phyloP scores from a whole-genome alignment of 2,888 invertebrate species.

The Caenorhabditis uteleia region DNA sequence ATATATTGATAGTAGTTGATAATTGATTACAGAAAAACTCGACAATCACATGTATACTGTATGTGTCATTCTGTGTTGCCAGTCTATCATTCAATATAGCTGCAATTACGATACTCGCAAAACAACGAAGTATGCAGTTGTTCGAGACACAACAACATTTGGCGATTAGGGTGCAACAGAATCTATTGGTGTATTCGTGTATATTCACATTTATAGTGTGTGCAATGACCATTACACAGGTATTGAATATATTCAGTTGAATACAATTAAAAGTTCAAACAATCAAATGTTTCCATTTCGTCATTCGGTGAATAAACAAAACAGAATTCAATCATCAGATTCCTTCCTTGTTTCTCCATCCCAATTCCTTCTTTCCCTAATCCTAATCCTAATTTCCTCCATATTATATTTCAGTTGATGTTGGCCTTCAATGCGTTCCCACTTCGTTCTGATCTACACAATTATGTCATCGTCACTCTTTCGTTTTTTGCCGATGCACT shows the following conservation, averaged over 20 bases:
- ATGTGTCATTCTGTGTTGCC: slow-evolving; percentile 27
- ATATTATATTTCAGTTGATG: slow-evolving; percentile 35
- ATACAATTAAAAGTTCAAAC: slow-evolving; percentile 1
- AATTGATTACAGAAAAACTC: slow-evolving; percentile 39
- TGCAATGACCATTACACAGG: slow-evolving; percentile 45
- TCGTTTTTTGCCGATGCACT: slow-evolving; percentile 41
- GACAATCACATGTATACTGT: slow-evolving; percentile 34
- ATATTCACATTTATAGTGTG: slow-evolving; percentile 37
- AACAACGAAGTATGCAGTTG: slow-evolving; percentile 35
- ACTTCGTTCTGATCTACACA: slow-evolving; percentile 23
- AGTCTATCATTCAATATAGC: slow-evolving; percentile 33
- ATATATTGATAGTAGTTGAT: background rate
- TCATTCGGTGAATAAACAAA: background rate
- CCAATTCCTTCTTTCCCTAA: slow-evolving; percentile 1
- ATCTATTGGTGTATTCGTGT: slow-evolving; percentile 50
- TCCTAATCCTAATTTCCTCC: background rate
- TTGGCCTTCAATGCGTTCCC: slow-evolving; percentile 36
- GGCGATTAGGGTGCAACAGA: slow-evolving; percentile 39
- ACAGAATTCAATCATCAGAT: too few species aligned
- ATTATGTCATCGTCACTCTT: slow-evolving; percentile 22
- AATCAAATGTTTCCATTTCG: background rate
- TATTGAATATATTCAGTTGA: slow-evolving; percentile 3
- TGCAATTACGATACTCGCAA: slow-evolving; percentile 37
- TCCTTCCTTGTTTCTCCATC: too few species aligned
- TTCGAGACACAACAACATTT: slow-evolving; percentile 35